A percentile compares a stretch with the other conserved stretches of the same genome.
Conservation (phyloP, 2,113 vertebrate species). For the Pseudonaja textilis region DNA sequence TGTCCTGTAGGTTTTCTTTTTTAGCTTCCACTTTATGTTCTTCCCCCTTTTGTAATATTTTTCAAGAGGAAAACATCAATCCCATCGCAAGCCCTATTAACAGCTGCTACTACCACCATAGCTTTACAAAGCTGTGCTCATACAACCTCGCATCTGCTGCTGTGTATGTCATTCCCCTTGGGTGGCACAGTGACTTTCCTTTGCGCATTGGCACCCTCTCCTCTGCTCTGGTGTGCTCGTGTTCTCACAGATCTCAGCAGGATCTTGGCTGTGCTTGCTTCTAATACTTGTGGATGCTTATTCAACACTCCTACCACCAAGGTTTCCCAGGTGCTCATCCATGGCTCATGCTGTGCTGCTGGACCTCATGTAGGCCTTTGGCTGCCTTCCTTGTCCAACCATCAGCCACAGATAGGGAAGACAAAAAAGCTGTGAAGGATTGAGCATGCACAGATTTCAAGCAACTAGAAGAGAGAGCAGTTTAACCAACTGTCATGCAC, state of each 20-base stretch:
- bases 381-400: background rate
- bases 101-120: background rate
- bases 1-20: slow-evolving; percentile 69
- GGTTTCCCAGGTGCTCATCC: background rate
- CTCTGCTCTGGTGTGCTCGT: background rate
- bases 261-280: background rate
- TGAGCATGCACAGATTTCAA: slow-evolving; percentile 4
- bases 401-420: background rate
- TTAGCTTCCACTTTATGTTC: slow-evolving; percentile 73
- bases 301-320: slow-evolving; percentile 8
- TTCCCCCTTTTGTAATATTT: slow-evolving; percentile 73
- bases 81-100: slow-evolving; percentile 28
- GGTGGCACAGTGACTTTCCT: background rate
- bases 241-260: slow-evolving; percentile 24
- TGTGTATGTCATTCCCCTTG: background rate
- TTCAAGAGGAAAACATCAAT: slow-evolving; percentile 35
- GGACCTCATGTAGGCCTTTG: slow-evolving; percentile 16
- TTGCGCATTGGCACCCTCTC: background rate
- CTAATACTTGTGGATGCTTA: slow-evolving; percentile 2
- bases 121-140: slow-evolving; percentile 32
- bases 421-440: slow-evolving; percentile 21
- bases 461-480: background rate
- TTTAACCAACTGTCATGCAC: background rate
- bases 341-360: slow-evolving; percentile 26
- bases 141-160: slow-evolving; percentile 29